A percentile compares a stretch with the other conserved stretches of the same genome.
Conservation (phyloP, 2,113 vertebrate genomes). For the Acanthisitta chloris region DNA sequence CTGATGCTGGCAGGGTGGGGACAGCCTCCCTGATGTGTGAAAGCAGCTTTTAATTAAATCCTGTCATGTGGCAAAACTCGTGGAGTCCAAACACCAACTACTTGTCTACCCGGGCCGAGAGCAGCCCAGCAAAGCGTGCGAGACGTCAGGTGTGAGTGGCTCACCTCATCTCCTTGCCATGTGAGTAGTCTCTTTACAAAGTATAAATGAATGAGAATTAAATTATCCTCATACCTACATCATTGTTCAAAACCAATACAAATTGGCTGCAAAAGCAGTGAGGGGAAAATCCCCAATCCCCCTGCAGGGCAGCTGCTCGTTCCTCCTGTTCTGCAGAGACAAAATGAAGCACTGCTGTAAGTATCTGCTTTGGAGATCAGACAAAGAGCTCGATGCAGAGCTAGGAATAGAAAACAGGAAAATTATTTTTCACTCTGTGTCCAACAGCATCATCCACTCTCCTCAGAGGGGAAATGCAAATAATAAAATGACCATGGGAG, state of each 20-base stretch:
- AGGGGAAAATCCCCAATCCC: not conserved
- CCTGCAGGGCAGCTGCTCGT: not conserved
- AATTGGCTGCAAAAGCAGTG: not conserved
- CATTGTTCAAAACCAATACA: not conserved
- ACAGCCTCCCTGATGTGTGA: not conserved
- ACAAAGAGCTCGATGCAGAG: not conserved
- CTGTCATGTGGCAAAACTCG: not conserved
- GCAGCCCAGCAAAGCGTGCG: not conserved
- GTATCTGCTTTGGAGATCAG: not conserved
- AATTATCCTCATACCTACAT: not conserved
- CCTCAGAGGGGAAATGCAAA: not conserved
- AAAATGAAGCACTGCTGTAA: not conserved
- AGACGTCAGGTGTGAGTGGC: not conserved
- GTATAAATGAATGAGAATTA: not conserved
- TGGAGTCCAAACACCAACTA: not conserved
- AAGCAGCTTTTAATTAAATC: constrained; percentile 18
- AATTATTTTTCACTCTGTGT: not conserved
- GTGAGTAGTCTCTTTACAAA: not conserved
- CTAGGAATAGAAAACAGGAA: constrained; percentile 4
- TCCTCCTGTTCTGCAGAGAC: not conserved
- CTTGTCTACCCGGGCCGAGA: not conserved
- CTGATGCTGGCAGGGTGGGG: not conserved
- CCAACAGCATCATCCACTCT: not conserved
- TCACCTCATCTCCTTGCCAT: not conserved
- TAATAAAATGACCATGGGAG: not conserved